These are phyloP conservation scores for Oreotrochilus melanogaster DNA, from an alignment of 2,113 vertebrate genomes.

Conservation along the genomic window DNA sequence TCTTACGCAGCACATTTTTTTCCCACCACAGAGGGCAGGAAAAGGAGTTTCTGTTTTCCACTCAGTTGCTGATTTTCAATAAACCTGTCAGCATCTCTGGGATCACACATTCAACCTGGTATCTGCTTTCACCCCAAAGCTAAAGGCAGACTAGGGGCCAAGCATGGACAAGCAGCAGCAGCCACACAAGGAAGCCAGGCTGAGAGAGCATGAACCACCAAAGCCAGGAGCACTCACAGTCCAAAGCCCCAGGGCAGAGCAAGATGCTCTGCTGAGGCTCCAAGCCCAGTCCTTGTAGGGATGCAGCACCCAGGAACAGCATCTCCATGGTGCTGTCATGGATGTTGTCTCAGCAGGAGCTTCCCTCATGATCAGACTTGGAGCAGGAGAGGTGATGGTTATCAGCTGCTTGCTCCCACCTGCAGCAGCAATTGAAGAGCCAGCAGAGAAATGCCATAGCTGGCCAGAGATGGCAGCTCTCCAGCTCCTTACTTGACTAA, in stretches of 20 bases:
- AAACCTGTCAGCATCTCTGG: not conserved
- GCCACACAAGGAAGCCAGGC: not conserved
- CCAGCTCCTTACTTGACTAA: not conserved
- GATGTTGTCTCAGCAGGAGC: not conserved
- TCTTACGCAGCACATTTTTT: not conserved
- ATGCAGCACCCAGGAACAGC: not conserved
- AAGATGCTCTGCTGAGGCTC: not conserved
- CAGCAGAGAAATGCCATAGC: not conserved
- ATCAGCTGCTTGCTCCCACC: accelerated
- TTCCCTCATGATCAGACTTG: not conserved
- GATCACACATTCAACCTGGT: not conserved
- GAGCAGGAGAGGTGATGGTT: not conserved
- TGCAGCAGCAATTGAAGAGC: not conserved
- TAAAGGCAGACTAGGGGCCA: not conserved
- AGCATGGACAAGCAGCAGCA: not conserved
- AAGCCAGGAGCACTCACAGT: not conserved
- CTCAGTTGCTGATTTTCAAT: not conserved
- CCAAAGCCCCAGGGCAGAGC: not conserved
- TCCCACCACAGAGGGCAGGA: not conserved
- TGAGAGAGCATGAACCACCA: not conserved
- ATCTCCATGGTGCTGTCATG: not conserved
- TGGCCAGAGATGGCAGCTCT: not conserved
- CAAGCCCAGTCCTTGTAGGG: not conserved
- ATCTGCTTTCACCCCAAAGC: not conserved
- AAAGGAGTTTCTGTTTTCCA: not conserved